Evolutionary conservation across 1,140 invertebrate genomes (phyloP), one percentile per base, ranked within the genome.

Genomic region (Heliothis virescens): DNA sequence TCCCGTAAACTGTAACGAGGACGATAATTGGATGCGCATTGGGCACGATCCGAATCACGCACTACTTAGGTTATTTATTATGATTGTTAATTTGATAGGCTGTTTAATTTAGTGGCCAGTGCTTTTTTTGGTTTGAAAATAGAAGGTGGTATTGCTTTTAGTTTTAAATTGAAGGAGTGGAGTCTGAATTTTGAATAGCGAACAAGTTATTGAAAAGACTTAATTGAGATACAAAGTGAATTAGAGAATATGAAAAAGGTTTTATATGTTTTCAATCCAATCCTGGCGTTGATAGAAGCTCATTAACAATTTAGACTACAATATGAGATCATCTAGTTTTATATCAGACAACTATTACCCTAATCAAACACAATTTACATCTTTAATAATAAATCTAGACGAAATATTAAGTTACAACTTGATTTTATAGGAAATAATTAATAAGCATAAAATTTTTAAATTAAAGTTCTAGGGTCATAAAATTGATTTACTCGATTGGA

Each of bases 1-100:
- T 71, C 67, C 67, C 71, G 71, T 53, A 73, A 55, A 34, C 53
- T 59, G 29, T 59, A 59, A 57, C 53, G 71, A 41, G 18, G 29
- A 11, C 53, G 10, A n/a, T 73, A 73, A 73, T 73, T 73, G 71
- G 71, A 57, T 59, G 71, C 41, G 63, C 71, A 73, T 57, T 18
- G 29, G n/a, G 53, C 26, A 73, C 53, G 53, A 73, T 59, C 48
- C 53, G 48, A 73, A 73, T 73, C 34, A 59, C 29, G 53, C n/a
- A 59, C 29, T 29, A 10, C 59, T 29, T 62, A 29, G 1, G 3
- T 71, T 71, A 50, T 71, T 71, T 71, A 71, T 63, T 63, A 11
- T 41, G 26, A 62, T 63, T 63, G 62, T 63, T 63, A 11, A 47
- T 53, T 50, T 52, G 18, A 71, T 71, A 53, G 48, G 67, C 21